Evolutionary conservation across 2,888 invertebrate genomes (phyloP), one percentile per base, ranked within the genome.

Genomic region (Phyto melanocephala): DNA sequence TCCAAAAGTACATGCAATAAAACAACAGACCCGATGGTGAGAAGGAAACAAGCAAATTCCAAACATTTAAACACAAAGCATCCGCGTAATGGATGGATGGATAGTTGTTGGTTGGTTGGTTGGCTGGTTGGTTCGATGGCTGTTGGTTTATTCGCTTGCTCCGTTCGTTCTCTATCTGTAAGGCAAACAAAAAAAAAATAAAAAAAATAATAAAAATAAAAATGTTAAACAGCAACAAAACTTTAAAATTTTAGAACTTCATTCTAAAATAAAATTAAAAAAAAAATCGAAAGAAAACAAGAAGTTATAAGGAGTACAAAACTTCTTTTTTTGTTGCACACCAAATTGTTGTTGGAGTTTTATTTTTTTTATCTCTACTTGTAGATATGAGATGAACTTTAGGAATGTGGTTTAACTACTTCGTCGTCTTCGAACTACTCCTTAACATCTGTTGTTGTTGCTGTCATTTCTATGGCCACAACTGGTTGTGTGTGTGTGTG

Each of bases 1-100:
- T 62, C 45, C 22, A 62, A 50, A 45, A 67, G 33, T 75, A 62
- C 71, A 71, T 60, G 79, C 79, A 65, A 71, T 72, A 71, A 76
- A 68, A 28, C 28, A 28, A 60, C 79, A 65, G 60, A 62, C 67
- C 74, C 65, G 63, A 58, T 77, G 70, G 78, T 82, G 75, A 82
- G 81, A 81, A 81, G 79, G 67, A 82, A 79, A 82, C 79, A 82
- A 82, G 82, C 24, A 79, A 82, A 82, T 82, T 79, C 75, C 82
- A 82, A 82, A 76, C 74, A 79, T 79, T 82, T 79, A 74, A 75
- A 79, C 79, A 71, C 70, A 82, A 79, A 82, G 70, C 79, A 75
- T 82, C 70, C 74, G 78, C 56, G 70, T 68, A 78, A 79, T 79
- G 70, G 54, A 75, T 82, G 75, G 75, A 70, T 74, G 68, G 35